Evolutionary conservation across 2,797 vertebrate genomes (phyloP).

Genomic region (Falco rusticolus): DNA sequence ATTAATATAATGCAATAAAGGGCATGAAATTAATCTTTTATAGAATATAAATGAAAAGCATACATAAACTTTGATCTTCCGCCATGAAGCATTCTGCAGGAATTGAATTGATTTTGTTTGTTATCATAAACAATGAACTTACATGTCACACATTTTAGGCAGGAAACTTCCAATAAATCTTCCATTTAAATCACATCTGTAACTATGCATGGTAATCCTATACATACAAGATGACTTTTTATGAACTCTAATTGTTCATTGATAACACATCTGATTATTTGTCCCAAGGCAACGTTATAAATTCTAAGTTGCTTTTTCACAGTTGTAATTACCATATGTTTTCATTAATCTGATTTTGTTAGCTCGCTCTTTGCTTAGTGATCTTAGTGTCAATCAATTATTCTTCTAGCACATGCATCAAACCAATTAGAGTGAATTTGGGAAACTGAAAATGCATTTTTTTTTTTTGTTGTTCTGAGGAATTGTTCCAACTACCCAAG

Average conservation of each 20-base stretch:
- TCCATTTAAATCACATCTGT: slow-evolving; percentile 45
- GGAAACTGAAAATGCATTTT: slow-evolving; percentile 54
- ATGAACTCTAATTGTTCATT: slow-evolving; percentile 75
- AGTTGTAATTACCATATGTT: slow-evolving; percentile 81
- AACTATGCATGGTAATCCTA: slow-evolving; percentile 58
- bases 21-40: slow-evolving; percentile 62
- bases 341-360: slow-evolving; percentile 78
- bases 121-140: slow-evolving; percentile 40
- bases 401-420: slow-evolving; percentile 67
- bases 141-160: slow-evolving; percentile 11
- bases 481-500: background rate
- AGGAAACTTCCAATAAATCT: slow-evolving; percentile 31
- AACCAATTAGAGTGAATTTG: slow-evolving; percentile 70
- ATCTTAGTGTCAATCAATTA: slow-evolving; percentile 78
- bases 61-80: slow-evolving; percentile 60
- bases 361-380: slow-evolving; percentile 69
- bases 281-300: slow-evolving; percentile 64
- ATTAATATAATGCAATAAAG: slow-evolving; percentile 39
- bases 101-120: slow-evolving; percentile 31
- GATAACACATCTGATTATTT: slow-evolving; percentile 78
- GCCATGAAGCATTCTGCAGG: background rate
- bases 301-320: slow-evolving; percentile 75
- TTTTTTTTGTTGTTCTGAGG: slow-evolving; percentile 42
- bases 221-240: slow-evolving; percentile 66
- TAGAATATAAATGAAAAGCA: background rate